A percentile compares a stretch with the other conserved stretches of the same genome.
Evolutionary conservation across 1,140 invertebrate genomes (phyloP).

Genomic region (Cyrtorhinus lividipennis): DNA sequence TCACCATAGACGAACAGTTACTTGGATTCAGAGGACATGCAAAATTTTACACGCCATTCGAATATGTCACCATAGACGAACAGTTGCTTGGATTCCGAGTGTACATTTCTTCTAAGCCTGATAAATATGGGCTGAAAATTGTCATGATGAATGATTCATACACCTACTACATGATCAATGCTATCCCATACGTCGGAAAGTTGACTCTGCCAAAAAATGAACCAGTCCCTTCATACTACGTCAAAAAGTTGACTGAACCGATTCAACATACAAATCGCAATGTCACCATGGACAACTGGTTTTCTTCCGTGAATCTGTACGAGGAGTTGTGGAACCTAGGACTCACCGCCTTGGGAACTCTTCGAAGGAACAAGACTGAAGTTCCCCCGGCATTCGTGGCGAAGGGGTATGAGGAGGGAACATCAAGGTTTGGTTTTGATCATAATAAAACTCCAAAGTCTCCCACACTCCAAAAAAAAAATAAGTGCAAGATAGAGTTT

Average conservation of each 20-base stretch:
- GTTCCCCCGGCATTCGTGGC: constrained; percentile 14
- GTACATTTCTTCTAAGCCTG: constrained; percentile 35
- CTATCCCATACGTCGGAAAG: constrained; percentile 30
- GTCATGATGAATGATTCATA: constrained; percentile 27
- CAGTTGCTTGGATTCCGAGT: constrained; percentile 26
- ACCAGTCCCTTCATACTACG: background rate
- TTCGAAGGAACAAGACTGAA: constrained; percentile 22
- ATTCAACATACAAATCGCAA: constrained; percentile 19
- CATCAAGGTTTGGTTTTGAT: constrained; percentile 26
- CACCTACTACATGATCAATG: constrained; percentile 28
- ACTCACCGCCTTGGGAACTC: constrained; percentile 21
- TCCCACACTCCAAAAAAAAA: constrained; percentile 28
- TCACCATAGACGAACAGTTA: constrained; percentile 19
- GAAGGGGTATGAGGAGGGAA: constrained; percentile 11
- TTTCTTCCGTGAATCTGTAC: constrained; percentile 19
- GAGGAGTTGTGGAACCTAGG: constrained; percentile 17
- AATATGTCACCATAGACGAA: constrained; percentile 18
- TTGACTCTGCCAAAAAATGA: constrained; percentile 11
- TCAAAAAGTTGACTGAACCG: constrained; percentile 16
- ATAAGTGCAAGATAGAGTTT: background rate
- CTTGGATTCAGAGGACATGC: constrained; percentile 3
- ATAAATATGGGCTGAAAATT: constrained; percentile 35
- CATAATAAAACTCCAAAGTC: constrained; percentile 28
- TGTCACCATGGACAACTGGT: constrained; percentile 25
- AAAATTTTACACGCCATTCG: constrained; percentile 12